Evolutionary conservation across 2,888 invertebrate species (phyloP).

Genomic region (Caenorhabditis sp.): DNA sequence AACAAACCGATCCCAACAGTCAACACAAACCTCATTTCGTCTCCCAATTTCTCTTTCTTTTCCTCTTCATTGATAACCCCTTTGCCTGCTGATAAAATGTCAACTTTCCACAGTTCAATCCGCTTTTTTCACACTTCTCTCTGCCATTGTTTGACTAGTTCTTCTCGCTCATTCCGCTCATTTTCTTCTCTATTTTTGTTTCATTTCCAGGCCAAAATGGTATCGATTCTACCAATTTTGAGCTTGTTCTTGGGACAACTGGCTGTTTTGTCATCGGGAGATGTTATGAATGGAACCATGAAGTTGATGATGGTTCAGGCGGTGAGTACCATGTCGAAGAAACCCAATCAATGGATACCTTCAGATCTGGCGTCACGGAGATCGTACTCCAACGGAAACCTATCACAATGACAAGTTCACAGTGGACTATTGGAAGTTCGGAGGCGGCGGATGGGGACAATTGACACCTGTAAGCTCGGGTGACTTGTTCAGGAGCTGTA

Average conservation of each 20-base stretch:
- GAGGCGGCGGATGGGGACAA: conserved; percentile 71
- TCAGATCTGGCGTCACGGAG: conserved; percentile 77
- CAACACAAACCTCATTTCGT: conserved; percentile 44
- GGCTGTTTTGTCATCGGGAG: background rate
- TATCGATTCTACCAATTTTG: background rate
- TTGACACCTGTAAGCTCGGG: conserved; percentile 69
- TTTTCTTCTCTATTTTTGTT: conserved; percentile 6
- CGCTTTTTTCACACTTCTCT: conserved; percentile 46
- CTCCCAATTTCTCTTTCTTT: background rate
- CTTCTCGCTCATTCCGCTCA: conserved; percentile 17
- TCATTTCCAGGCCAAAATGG: conserved; percentile 22
- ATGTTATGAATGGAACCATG: conserved; percentile 53
- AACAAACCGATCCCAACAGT: conserved; percentile 35
- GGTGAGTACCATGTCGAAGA: too few relatives aligned
- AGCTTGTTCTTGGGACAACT: conserved; percentile 21
- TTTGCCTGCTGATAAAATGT: conserved; percentile 25
- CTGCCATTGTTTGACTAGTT: conserved; percentile 38
- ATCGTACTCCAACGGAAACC: conserved; percentile 71
- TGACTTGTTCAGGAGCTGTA: background rate
- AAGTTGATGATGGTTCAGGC: conserved; percentile 60
- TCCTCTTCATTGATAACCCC: conserved; percentile 14
- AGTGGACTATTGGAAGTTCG: conserved; percentile 70
- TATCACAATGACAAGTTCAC: conserved; percentile 61
- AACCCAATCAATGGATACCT: conserved; percentile 1
- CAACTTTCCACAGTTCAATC: conserved; percentile 55